Evolutionary conservation across 2,113 vertebrate genomes (phyloP).

Genomic region (Vidua chalybeata): DNA sequence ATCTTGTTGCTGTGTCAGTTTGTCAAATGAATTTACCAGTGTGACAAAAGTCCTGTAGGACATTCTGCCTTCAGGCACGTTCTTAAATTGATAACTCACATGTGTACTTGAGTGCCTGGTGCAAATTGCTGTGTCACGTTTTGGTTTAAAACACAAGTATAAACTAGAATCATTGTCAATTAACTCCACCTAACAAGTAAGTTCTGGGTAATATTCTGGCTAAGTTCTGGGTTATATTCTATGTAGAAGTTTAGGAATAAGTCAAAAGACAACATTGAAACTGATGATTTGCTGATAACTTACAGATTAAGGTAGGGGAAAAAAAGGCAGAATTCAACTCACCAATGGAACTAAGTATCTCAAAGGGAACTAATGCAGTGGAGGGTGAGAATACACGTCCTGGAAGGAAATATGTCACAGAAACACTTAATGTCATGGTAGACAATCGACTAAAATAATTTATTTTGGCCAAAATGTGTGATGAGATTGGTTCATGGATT

Average conservation of each 20-base stretch:
- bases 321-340: neutral
- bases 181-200: neutral
- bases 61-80: rapidly evolving
- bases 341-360: neutral
- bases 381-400: neutral
- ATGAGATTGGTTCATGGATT: neutral
- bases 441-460: neutral
- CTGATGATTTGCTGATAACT: neutral
- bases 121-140: neutral
- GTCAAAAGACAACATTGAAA: neutral
- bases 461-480: neutral
- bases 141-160: neutral
- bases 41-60: neutral
- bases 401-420: neutral
- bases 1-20: neutral
- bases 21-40: neutral
- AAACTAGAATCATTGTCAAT: neutral
- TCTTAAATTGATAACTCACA: neutral
- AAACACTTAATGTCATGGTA: neutral
- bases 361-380: neutral
- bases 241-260: neutral
- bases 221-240: neutral
- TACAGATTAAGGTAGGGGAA: neutral
- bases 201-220: neutral
- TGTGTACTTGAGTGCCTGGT: neutral